Evolutionary conservation across 2,888 invertebrate genomes (phyloP).

Genomic region (Pyrgus malvae): DNA sequence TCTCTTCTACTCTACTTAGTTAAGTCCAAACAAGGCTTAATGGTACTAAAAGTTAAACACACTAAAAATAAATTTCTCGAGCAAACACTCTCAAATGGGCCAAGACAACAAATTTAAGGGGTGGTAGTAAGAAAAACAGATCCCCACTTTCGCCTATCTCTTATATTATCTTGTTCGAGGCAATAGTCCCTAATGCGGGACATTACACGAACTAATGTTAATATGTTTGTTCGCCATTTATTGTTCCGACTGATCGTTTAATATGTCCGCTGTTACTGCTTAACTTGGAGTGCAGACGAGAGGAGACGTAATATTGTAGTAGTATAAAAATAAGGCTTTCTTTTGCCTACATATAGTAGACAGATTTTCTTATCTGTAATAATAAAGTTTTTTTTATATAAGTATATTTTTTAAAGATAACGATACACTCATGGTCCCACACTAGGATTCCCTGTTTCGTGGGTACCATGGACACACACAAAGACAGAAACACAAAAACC

Average conservation of each 20-base stretch:
- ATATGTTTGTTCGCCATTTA: slow-evolving; percentile 65
- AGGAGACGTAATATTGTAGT: not conserved
- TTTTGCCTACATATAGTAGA: no score
- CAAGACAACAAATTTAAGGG: slow-evolving; percentile 27
- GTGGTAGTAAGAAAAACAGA: slow-evolving; percentile 26
- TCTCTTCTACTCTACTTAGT: no score
- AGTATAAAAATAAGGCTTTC: no score
- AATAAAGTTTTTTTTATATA: no score
- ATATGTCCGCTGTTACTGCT: slow-evolving; percentile 36
- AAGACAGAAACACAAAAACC: no score
- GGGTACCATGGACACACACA: no score
- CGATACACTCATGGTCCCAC: no score
- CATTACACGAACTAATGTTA: slow-evolving; percentile 72
- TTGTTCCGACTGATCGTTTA: slow-evolving; percentile 46
- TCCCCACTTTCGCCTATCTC: slow-evolving; percentile 21
- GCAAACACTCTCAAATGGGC: slow-evolving; percentile 25
- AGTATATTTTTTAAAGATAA: no score
- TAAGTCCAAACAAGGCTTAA: no score
- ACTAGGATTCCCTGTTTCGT: no score
- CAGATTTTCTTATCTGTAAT: no score
- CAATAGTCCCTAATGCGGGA: slow-evolving; percentile 60
- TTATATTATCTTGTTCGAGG: slow-evolving; percentile 56
- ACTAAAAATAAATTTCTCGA: slow-evolving; percentile 27
- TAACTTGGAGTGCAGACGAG: slow-evolving; percentile 3
- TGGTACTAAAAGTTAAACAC: not conserved